Conservation (phyloP, 1,140 invertebrate species). For the Hyles vespertilio region DNA sequence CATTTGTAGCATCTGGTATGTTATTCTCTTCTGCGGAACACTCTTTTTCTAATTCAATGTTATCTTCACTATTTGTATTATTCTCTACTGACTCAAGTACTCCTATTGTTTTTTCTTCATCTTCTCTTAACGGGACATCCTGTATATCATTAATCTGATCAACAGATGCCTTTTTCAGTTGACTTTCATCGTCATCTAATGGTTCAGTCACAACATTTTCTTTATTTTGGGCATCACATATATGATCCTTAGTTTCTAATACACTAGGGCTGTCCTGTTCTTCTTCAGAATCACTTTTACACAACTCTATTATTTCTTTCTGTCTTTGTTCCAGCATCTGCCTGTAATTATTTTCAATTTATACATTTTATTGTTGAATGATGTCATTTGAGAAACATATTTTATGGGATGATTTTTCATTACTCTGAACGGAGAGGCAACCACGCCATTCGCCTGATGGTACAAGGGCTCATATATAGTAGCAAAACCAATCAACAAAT, state of each 20-base stretch:
- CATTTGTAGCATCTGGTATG: background rate
- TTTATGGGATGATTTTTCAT: background rate
- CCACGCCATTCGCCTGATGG: no score
- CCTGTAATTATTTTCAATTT: slow-evolving; percentile 36
- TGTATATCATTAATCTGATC: no score
- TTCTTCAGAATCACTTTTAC: slow-evolving; percentile 76
- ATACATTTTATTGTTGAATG: background rate
- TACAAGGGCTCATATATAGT: no score
- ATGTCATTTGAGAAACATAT: background rate
- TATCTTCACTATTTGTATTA: background rate
- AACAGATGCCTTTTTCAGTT: background rate
- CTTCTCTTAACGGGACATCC: background rate
- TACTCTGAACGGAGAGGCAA: no score
- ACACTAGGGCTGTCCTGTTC: slow-evolving; percentile 36
- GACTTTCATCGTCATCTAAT: slow-evolving; percentile 1
- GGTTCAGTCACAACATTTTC: slow-evolving; percentile 1
- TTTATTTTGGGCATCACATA: slow-evolving; percentile 11
- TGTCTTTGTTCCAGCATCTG: slow-evolving; percentile 75
- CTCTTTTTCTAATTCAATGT: background rate
- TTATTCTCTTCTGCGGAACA: background rate
- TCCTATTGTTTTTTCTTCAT: slow-evolving; percentile 2
- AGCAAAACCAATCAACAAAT: background rate
- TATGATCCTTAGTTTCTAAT: slow-evolving; percentile 2
- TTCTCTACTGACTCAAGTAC: background rate
- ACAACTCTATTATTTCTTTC: slow-evolving; percentile 78